Conservation (phyloP, 1,140 invertebrate genomes). For the Scaptodrosophila lebanonensis region DNA sequence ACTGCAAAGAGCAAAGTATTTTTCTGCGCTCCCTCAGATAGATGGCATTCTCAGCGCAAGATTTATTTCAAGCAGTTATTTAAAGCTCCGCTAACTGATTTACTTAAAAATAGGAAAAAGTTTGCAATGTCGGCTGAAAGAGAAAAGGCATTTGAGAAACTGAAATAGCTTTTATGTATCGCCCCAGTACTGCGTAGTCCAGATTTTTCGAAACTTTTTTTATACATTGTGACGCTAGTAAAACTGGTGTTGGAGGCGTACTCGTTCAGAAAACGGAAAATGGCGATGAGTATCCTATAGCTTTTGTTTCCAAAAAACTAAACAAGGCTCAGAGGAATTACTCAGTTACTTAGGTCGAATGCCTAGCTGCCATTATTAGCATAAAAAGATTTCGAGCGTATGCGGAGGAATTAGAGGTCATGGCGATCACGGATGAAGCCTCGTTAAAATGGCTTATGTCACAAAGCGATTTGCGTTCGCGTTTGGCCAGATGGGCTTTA, state of each 20-base stretch:
- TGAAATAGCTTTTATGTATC: background rate
- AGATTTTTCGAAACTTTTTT: conserved; percentile 27
- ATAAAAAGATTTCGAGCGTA: conserved; percentile 21
- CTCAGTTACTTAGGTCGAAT: conserved; percentile 35
- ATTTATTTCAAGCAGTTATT: too few relatives aligned
- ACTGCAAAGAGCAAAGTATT: background rate
- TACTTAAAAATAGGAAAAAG: conserved; percentile 14
- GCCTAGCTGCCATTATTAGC: conserved; percentile 20
- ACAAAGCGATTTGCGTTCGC: background rate
- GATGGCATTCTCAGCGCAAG: too few relatives aligned
- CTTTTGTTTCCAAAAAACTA: conserved; percentile 41
- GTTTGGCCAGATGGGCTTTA: conserved; percentile 4
- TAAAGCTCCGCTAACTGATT: conserved; percentile 14
- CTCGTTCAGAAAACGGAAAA: conserved; percentile 19
- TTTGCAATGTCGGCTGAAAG: background rate
- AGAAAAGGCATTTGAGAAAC: background rate
- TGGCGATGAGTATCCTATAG: conserved; percentile 34
- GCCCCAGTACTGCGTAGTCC: background rate
- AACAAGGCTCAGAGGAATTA: conserved; percentile 39
- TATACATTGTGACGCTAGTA: conserved; percentile 32
- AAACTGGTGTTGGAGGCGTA: conserved; percentile 16
- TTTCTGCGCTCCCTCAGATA: too few relatives aligned
- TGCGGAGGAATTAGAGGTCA: conserved; percentile 19
- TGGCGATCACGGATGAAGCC: conserved; percentile 24
- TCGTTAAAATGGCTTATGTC: conserved; percentile 18